A percentile compares a stretch with the other conserved stretches of the same genome.
These are phyloP conservation scores for Onychostoma macrolepis DNA, from an alignment of 2,113 vertebrate species.

Conservation along the genomic window DNA sequence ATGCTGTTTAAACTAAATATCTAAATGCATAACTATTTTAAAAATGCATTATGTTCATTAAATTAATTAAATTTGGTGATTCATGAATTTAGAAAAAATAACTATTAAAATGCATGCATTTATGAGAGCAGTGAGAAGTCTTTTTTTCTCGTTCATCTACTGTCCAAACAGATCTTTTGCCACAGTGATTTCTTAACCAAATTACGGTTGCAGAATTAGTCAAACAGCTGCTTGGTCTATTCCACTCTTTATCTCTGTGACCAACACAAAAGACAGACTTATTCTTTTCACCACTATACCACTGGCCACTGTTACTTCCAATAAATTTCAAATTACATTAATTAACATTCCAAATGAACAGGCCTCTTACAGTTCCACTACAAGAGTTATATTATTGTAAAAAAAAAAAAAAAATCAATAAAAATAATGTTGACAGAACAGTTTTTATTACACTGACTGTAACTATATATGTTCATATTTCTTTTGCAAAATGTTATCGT, in stretches of 20 bases:
- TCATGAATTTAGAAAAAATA: not conserved
- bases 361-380: not conserved
- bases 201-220: conserved; percentile 47
- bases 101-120: not conserved
- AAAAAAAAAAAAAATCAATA: not conserved
- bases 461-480: not conserved
- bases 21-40: not conserved
- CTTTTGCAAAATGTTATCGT: not conserved
- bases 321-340: too few relatives aligned
- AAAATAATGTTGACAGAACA: not conserved
- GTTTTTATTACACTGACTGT: not conserved
- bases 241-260: conserved; percentile 39
- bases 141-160: not conserved
- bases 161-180: conserved; percentile 38
- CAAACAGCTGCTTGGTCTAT: conserved; percentile 44
- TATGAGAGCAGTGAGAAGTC: not conserved
- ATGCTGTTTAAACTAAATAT: not conserved
- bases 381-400: not conserved
- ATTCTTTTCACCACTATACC: not conserved
- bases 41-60: not conserved
- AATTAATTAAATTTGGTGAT: not conserved
- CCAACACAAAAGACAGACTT: conserved; percentile 63
- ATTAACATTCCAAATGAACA: not conserved
- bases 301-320: conserved; percentile 29
- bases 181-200: conserved; percentile 41